Conservation (phyloP, 2,113 vertebrate genomes). For the Aepyceros melampus region DNA sequence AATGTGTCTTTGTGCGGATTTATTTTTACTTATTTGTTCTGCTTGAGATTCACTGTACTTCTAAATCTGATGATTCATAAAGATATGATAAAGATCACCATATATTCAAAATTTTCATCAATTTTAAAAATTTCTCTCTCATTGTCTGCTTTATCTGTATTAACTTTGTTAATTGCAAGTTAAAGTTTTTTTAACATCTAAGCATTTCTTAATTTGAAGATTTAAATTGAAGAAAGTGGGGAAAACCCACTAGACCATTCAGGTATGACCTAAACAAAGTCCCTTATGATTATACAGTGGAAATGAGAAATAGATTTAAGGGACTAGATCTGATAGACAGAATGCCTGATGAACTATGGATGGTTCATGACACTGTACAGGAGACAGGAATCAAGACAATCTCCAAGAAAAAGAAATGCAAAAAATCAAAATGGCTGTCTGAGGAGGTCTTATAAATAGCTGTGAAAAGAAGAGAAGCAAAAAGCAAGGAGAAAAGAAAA, state of each 20-base stretch:
- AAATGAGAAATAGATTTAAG: neutral
- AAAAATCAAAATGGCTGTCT: neutral
- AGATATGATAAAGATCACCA: neutral
- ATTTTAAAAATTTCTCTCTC: neutral
- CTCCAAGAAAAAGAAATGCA: neutral
- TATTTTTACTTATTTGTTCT: neutral
- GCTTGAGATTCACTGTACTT: neutral
- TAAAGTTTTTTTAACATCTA: neutral
- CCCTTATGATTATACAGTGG: neutral
- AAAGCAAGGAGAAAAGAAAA: neutral
- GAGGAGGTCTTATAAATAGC: neutral
- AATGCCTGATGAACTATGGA: neutral
- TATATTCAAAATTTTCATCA: neutral
- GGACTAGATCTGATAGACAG: neutral
- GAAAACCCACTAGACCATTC: neutral
- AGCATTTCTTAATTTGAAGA: neutral
- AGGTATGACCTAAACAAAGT: neutral
- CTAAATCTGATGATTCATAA: neutral
- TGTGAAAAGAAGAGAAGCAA: neutral
- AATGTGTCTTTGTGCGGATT: neutral
- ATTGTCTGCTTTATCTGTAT: neutral
- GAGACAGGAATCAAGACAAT: neutral
- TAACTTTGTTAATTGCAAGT: neutral
- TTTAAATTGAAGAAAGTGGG: neutral
- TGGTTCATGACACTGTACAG: neutral